Percentiles rank a stretch among this genome's conserved stretches.
Conservation (phyloP, 2,888 invertebrate species). For the Metellina segmentata region DNA sequence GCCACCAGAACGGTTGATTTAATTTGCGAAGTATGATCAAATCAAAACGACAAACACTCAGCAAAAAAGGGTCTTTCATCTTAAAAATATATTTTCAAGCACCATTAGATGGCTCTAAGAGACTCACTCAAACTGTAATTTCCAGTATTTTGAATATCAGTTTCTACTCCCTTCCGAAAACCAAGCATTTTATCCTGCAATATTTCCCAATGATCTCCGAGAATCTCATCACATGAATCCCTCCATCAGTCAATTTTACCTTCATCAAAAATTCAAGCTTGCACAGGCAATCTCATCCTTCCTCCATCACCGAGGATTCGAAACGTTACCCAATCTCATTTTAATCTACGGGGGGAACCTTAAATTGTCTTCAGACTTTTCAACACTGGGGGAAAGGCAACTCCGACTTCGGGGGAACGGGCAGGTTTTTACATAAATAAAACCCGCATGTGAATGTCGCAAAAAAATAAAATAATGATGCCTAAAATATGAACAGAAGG, state of each 20-base stretch:
- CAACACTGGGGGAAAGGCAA: background rate
- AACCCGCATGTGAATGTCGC: constrained; percentile 36
- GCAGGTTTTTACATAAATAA: constrained; percentile 51
- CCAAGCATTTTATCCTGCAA: background rate
- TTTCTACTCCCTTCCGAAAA: background rate
- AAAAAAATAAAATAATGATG: constrained; percentile 28
- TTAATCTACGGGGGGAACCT: constrained; percentile 54
- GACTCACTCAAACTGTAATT: background rate
- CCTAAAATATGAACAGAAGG: constrained; percentile 60
- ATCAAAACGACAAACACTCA: too few relatives aligned
- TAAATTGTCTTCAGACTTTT: constrained; percentile 61
- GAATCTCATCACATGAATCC: constrained; percentile 19
- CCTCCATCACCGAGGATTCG: constrained; percentile 43
- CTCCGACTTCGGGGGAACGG: background rate
- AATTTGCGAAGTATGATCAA: too few relatives aligned
- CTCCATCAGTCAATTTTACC: constrained; percentile 45
- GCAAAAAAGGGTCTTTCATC: too few relatives aligned
- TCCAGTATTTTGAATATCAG: too few relatives aligned
- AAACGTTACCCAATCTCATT: constrained; percentile 66
- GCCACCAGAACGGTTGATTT: too few relatives aligned
- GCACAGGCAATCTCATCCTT: constrained; percentile 52
- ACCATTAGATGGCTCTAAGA: background rate
- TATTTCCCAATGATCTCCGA: background rate
- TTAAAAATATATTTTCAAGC: background rate
- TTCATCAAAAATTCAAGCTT: constrained; percentile 68